Evolutionary conservation across 23 tunicate genomes (phyloP), one percentile per base, ranked within the genome.

Genomic region (Clavelina lepadiformis): DNA sequence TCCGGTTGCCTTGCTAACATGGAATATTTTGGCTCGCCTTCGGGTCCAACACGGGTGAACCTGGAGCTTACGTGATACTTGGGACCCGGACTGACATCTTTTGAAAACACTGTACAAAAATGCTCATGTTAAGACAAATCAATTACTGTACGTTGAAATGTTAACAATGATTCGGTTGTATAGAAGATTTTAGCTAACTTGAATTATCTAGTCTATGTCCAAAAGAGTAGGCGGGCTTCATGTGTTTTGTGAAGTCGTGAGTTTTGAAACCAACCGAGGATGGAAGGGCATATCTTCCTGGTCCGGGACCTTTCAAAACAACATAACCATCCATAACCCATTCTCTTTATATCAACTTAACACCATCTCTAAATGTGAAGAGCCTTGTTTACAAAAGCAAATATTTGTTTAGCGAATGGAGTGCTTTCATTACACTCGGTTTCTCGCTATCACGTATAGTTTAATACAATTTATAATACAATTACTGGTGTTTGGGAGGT

Each of bases 61-160:
- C 91, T 64, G 7, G 98, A 57, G 33, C 59, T 46, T 2, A 92
- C 78, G 49, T 56, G 67, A 63, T 92, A 83, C 30, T 82, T 83
- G 21, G 98, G 98, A 2, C 98, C 98, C 0, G 98, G 98, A 61
- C 98, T 92, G 15, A 77, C 65, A 45, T 82, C 93, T 35, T 92
- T 78, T 4, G 82, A 67, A 56, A 88, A 79, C 87, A 88, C 96
- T 88, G 63, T 3, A 75, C 56, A 5, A 61, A 47, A 56, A 57
- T 52, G 46, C 28, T 3, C 15, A 67, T 46, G 19, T 15, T 21
- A 22, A 11, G 15, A 11, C n/a, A 54, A n/a, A 54, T 54, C 8
- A 54, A n/a, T 11, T 54, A 22, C 22, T 54, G 60, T 15, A 11
- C n/a, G 15, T 54, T 22, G 26, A 13, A 44, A 44, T 11, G 18